phyloP scores from a whole-genome alignment of 1,140 invertebrate genomes.

The Aphelenchoides besseyi region DNA sequence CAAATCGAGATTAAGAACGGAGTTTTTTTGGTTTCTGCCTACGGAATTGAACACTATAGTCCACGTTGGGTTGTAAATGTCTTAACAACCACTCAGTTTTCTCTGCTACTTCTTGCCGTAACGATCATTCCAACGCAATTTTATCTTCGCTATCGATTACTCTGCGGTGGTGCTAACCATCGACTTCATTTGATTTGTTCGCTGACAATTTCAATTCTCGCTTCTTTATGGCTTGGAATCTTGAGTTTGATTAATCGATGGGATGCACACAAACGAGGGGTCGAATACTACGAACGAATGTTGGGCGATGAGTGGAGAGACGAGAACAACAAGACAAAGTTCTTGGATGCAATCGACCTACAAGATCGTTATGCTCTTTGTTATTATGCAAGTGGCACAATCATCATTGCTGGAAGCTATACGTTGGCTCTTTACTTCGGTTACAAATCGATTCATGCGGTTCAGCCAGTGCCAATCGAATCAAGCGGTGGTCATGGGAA shows the following conservation, averaged over 20 bases:
- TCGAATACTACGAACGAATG: background rate
- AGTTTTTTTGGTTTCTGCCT: background rate
- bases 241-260: background rate
- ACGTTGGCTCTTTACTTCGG: background rate
- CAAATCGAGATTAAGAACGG: slow-evolving; percentile 10
- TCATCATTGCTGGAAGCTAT: slow-evolving; percentile 2
- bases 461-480: slow-evolving; percentile 4
- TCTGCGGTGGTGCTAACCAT: background rate
- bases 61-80: background rate
- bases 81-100: background rate
- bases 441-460: background rate
- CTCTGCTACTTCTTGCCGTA: background rate
- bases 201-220: background rate
- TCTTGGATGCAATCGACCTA: slow-evolving; percentile 1
- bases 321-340: background rate
- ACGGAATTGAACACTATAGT: background rate
- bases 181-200: background rate
- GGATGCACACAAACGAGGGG: background rate
- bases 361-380: no score
- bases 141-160: background rate
- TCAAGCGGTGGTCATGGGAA: background rate
- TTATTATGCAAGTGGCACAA: background rate
- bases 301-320: slow-evolving; percentile 2
- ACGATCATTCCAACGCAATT: slow-evolving; percentile 3
- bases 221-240: background rate